Evolutionary conservation across 1,140 invertebrate genomes (phyloP).

Genomic region (Nymphalis io): DNA sequence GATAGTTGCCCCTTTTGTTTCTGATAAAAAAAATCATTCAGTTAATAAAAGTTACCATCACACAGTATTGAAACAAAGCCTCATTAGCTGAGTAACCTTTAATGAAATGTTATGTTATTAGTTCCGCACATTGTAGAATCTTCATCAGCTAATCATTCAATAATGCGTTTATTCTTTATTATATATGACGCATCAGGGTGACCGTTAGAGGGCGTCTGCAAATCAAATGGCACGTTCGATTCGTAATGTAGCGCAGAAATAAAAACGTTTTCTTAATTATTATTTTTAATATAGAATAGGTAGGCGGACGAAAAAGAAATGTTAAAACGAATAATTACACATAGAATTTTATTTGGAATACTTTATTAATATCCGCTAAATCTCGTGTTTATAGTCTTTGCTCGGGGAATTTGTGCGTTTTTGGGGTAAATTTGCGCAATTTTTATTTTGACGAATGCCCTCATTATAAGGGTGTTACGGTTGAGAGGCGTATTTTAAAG

Average conservation of each 20-base stretch:
- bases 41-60: neutral
- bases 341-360: neutral
- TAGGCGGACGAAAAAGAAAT: no score
- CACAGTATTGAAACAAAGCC: neutral
- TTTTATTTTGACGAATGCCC: neutral
- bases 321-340: slow-evolving; percentile 17
- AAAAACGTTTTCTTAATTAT: no score
- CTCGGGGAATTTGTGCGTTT: slow-evolving; percentile 2
- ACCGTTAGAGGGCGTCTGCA: no score
- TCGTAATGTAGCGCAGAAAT: no score
- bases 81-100: neutral
- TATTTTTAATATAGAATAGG: no score
- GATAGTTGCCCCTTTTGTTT: neutral
- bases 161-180: no score
- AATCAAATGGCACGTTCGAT: no score
- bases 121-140: neutral
- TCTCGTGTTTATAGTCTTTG: neutral
- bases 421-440: neutral
- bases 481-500: neutral
- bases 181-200: no score
- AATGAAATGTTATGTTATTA: neutral
- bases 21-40: neutral
- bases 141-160: no score
- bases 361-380: neutral
- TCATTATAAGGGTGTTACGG: neutral